Evolutionary conservation across 2,888 invertebrate species (phyloP).

Genomic region (Mermis nigrescens): DNA sequence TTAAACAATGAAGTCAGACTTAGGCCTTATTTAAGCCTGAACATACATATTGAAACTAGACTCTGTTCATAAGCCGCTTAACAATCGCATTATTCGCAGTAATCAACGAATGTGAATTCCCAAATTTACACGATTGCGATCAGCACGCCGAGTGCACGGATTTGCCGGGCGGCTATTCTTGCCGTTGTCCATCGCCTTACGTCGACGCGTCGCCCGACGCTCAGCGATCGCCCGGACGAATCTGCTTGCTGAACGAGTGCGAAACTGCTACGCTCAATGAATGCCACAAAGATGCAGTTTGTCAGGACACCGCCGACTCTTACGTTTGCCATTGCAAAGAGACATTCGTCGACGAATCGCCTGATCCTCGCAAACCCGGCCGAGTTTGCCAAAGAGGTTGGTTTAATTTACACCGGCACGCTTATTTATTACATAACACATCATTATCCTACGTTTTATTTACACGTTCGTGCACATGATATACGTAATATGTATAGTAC

Average conservation of each 20-base stretch:
- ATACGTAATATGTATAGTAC: too few species aligned
- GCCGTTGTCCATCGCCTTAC: slow-evolving; percentile 6
- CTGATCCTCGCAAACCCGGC: slow-evolving; percentile 23
- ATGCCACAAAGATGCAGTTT: slow-evolving; percentile 26
- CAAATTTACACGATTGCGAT: slow-evolving; percentile 30
- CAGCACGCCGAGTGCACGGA: slow-evolving; percentile 27
- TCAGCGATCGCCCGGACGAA: slow-evolving; percentile 3
- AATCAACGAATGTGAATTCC: slow-evolving; percentile 9
- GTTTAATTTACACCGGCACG: too few species aligned
- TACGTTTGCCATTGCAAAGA: slow-evolving; percentile 25
- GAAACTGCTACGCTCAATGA: slow-evolving; percentile 20
- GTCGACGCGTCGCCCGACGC: slow-evolving; percentile 8
- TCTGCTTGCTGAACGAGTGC: slow-evolving; percentile 21
- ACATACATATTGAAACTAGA: too few species aligned
- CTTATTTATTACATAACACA: too few species aligned
- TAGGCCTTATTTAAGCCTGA: too few species aligned
- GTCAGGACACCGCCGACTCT: slow-evolving; percentile 22
- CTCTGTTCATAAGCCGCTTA: too few species aligned
- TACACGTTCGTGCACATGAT: too few species aligned
- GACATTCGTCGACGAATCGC: slow-evolving; percentile 27
- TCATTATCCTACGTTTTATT: too few species aligned
- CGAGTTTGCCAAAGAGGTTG: slow-evolving; percentile 18
- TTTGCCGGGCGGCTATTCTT: slow-evolving; percentile 21
- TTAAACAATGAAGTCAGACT: too few species aligned
- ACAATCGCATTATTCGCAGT: too few species aligned